Base-by-base conservation (phyloP, 2,797 vertebrate species). In the Babyrousa celebensis region DNA sequence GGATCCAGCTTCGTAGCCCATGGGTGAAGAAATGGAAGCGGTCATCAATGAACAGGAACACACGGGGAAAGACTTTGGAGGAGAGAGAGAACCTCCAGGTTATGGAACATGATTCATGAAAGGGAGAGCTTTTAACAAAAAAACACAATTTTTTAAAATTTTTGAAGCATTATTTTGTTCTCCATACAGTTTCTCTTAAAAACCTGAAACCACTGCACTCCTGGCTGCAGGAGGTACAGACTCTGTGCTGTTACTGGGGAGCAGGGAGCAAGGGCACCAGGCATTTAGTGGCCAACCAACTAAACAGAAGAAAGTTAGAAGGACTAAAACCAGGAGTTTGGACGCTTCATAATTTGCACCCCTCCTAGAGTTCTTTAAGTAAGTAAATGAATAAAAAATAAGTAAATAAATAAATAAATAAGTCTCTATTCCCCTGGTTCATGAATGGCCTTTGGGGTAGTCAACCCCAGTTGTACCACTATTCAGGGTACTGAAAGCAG, bases 101-200 rank as follows among this genome's bases (percentile, higher is more conserved):
- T 15, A 52, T 27, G 43, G 9, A 10, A 88, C 89, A 65, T 14
- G 27, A 85, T 48, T 89, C 63, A 65, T 3, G 3, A 82, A 54
- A 82, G 79, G 18, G 6, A 89, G 3, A 40, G 48, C 56, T 67
- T 90, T 48, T 25, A 90, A 83, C 27, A n/a, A 92, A 40, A 7
- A 78, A 60, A 68, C 21, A 58, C 14, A 29, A 56, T 40, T 23
- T 36, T 15, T 67, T 43, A 0, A 0, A 54, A 75, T 36, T 85
- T 95, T 70, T 54, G 83, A 54, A 80, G 86, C 54, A 56, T 65
- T 48, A 9, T 84, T 85, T 80, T 88, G 79, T 12, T 68, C n/a
- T 85, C 63, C 12, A 32, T 32, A 52, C 23, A 52, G 2, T 36
- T 67, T 71, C 14, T 74, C n/a, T 94, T 91, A 74, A 74, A 87